Conservation (phyloP, 2,797 vertebrate genomes). For the Bothrops alternatus region DNA sequence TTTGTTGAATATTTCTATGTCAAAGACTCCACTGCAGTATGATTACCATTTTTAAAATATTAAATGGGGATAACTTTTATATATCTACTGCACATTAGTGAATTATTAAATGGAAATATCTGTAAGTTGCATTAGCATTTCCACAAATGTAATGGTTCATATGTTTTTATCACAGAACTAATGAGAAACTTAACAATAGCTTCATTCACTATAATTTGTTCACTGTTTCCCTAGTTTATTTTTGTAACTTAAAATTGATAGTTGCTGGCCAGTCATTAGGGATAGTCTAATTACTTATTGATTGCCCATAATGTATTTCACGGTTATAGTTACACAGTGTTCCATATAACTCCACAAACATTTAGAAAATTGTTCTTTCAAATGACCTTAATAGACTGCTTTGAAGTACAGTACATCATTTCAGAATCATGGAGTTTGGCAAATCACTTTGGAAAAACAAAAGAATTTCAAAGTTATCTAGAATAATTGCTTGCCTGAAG, state of each 20-base stretch:
- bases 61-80: not conserved
- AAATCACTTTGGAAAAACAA: not conserved
- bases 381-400: conserved; percentile 10
- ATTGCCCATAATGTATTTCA: conserved; percentile 25
- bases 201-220: not conserved
- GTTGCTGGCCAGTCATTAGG: conserved; percentile 8
- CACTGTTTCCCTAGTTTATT: conserved; percentile 3
- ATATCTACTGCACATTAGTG: not conserved
- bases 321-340: conserved; percentile 2
- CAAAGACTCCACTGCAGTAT: not conserved
- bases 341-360: conserved; percentile 5
- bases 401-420: not conserved
- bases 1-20: not conserved
- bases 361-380: conserved; percentile 13
- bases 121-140: conserved; percentile 5
- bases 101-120: not conserved
- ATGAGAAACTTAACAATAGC: not conserved
- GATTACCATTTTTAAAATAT: not conserved
- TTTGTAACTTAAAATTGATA: conserved; percentile 6
- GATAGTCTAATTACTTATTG: conserved; percentile 37
- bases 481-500: not conserved
- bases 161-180: conserved; percentile 12
- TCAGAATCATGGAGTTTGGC: not conserved
- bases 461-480: not conserved
- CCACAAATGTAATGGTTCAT: not conserved